Percentiles rank a stretch among this genome's conserved stretches.
Conservation (phyloP, 2,797 vertebrate genomes). For the Synaphobranchus kaupii region DNA sequence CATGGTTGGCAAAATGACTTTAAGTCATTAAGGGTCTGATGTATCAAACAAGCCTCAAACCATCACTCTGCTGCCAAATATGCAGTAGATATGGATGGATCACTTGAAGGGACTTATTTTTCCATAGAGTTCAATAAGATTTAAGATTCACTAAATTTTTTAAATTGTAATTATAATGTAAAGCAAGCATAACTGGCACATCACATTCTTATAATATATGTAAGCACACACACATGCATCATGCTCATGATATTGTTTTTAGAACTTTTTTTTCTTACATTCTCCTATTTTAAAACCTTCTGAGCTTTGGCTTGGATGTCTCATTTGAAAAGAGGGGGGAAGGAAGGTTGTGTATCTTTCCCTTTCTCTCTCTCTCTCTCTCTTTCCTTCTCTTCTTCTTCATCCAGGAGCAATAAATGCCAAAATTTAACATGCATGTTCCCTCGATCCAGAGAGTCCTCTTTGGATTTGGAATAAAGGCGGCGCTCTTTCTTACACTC, state of each 20-base stretch:
- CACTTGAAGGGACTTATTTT: too few species aligned
- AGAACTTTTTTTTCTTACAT: neutral
- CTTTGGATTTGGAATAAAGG: slow-evolving; percentile 25
- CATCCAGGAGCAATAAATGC: slow-evolving; percentile 14
- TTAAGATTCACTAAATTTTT: neutral
- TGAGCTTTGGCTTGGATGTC: neutral
- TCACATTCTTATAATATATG: neutral
- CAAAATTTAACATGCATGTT: slow-evolving; percentile 31
- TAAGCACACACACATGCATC: neutral
- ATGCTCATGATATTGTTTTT: neutral
- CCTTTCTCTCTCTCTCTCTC: neutral
- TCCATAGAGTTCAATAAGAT: neutral
- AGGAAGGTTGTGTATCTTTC: neutral
- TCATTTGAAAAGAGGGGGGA: neutral
- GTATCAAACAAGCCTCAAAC: too few species aligned
- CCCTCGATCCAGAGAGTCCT: slow-evolving; percentile 24
- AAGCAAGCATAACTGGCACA: neutral
- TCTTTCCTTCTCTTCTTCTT: neutral
- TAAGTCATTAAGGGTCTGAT: too few species aligned
- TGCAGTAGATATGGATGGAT: too few species aligned
- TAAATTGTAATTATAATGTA: neutral
- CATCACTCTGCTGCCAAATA: too few species aligned
- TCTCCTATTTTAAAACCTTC: neutral
- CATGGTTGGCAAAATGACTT: too few species aligned
- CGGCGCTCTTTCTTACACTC: slow-evolving; percentile 3